Evolutionary conservation across 2,888 invertebrate genomes (phyloP).

Genomic region (Nipponacmea schrenckii): DNA sequence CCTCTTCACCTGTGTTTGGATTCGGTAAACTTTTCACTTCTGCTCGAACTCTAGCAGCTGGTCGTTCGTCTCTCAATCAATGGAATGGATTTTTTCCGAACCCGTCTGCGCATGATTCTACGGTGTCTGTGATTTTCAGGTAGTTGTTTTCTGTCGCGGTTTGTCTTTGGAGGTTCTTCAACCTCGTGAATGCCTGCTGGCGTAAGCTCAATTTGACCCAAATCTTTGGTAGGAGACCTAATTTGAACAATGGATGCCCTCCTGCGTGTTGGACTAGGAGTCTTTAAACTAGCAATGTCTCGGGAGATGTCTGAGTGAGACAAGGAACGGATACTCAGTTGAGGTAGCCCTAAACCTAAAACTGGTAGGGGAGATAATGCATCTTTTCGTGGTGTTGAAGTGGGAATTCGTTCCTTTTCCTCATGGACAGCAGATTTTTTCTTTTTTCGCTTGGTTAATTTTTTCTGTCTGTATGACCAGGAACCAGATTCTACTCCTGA

Average conservation of each 20-base stretch:
- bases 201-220: background rate
- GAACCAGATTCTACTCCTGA: background rate
- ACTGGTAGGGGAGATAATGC: background rate
- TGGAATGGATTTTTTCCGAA: background rate
- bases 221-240: background rate
- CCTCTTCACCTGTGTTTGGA: background rate
- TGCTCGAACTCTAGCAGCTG: background rate
- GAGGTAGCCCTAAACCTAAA: background rate
- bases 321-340: background rate
- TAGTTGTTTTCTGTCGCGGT: background rate
- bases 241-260: background rate
- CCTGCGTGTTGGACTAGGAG: background rate
- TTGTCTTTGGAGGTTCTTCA: background rate
- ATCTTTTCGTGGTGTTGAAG: background rate
- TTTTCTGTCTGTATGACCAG: background rate
- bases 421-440: background rate
- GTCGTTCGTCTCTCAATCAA: background rate
- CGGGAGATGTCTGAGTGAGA: background rate
- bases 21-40: background rate
- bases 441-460: background rate
- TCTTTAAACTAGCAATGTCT: background rate
- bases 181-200: background rate
- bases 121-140: background rate
- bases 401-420: background rate
- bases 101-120: background rate